Evolutionary conservation across 2,113 vertebrate genomes (phyloP).

Genomic region (Eolophus roseicapilla): DNA sequence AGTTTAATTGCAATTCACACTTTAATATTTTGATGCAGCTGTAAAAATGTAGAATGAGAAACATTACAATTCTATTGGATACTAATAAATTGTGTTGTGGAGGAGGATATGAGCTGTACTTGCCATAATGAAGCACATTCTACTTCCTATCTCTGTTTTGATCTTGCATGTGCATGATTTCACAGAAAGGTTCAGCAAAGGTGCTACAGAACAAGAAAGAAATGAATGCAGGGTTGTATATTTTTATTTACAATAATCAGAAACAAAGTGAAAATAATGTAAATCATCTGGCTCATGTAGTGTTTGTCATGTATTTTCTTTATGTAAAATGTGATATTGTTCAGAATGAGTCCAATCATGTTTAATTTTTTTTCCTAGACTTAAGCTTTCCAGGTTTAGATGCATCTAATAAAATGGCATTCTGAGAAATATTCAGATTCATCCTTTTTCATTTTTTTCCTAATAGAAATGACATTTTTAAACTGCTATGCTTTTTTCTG

Average conservation of each 20-base stretch:
- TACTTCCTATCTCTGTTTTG: constrained; percentile 20
- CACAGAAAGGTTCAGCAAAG: not conserved
- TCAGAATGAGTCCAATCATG: not conserved
- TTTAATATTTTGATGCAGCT: constrained; percentile 73
- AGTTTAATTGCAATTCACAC: constrained; percentile 71
- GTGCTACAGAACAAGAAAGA: not conserved
- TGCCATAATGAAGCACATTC: constrained; percentile 27
- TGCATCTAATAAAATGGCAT: not conserved
- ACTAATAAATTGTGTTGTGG: constrained; percentile 68
- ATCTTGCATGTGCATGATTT: not conserved
- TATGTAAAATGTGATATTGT: not conserved
- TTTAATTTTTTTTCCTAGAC: not conserved
- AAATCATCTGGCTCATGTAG: constrained; percentile 21
- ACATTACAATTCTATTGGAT: constrained; percentile 71
- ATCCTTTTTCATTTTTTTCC: not conserved
- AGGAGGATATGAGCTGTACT: constrained; percentile 50
- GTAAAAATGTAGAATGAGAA: constrained; percentile 71
- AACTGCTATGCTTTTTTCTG: not conserved
- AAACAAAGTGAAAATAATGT: constrained; percentile 31
- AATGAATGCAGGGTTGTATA: not conserved
- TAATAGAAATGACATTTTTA: not conserved
- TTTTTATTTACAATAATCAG: constrained; percentile 18
- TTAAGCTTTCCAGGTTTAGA: not conserved
- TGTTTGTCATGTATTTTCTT: constrained; percentile 13
- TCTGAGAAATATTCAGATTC: not conserved